Percentiles rank a stretch among this genome's conserved stretches.
phyloP scores from a whole-genome alignment of 1,140 invertebrate genomes.

The Drosophila prosaltans region DNA sequence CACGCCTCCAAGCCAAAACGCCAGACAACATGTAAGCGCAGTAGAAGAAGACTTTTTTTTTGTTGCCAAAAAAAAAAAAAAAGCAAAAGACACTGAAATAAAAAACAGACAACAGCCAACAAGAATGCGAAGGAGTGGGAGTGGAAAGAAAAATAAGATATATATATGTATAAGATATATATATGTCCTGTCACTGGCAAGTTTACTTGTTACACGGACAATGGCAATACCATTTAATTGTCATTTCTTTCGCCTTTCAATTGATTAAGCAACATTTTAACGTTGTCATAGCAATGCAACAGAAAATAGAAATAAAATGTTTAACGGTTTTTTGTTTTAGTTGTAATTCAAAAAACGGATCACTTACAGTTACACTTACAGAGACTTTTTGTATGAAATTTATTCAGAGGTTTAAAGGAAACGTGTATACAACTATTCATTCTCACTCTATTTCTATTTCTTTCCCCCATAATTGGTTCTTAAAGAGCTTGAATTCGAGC shows the following conservation, averaged over 20 bases:
- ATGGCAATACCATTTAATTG: slow-evolving; percentile 43
- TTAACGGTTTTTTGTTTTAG: neutral
- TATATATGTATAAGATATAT: neutral
- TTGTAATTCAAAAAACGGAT: too few relatives aligned
- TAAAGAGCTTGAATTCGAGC: too few relatives aligned
- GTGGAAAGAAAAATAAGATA: neutral
- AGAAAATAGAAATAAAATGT: neutral
- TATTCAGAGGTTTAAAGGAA: too few relatives aligned
- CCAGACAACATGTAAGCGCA: slow-evolving; percentile 25
- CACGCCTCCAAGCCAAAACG: slow-evolving; percentile 35
- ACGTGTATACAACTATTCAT: too few relatives aligned
- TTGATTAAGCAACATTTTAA: slow-evolving; percentile 4
- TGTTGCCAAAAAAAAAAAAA: too few relatives aligned
- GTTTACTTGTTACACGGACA: slow-evolving; percentile 69
- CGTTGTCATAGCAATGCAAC: slow-evolving; percentile 13
- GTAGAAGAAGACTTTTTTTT: neutral
- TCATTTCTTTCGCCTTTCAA: slow-evolving; percentile 44
- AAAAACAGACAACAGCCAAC: neutral
- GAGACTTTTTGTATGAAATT: too few relatives aligned
- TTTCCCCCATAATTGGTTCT: too few relatives aligned
- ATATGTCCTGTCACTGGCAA: slow-evolving; percentile 23
- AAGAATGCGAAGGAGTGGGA: neutral
- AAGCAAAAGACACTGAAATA: slow-evolving; percentile 10
- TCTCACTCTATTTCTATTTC: too few relatives aligned
- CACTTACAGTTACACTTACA: too few relatives aligned